phyloP scores from a whole-genome alignment of 2,797 vertebrate species.

The Rachycentron canadum region DNA sequence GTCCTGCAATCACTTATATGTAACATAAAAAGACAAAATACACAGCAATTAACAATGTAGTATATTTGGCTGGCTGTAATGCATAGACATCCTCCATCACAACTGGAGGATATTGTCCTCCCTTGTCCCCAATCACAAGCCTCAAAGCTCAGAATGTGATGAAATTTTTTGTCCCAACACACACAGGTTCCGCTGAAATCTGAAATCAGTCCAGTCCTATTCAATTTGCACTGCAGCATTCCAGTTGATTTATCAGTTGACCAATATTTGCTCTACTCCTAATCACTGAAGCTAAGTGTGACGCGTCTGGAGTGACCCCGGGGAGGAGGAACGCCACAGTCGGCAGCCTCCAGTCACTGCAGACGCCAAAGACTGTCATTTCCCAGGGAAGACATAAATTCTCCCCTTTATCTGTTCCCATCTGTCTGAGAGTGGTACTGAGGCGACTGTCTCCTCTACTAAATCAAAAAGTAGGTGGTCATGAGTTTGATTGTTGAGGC shows the following conservation, averaged over 20 bases:
- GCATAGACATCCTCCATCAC: slow-evolving; percentile 1
- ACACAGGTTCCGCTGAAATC: slow-evolving; percentile 35
- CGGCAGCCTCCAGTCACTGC: slow-evolving; percentile 25
- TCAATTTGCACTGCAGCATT: slow-evolving; percentile 65
- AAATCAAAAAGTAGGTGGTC: slow-evolving; percentile 62
- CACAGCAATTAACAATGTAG: not conserved
- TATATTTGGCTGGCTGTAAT: not conserved
- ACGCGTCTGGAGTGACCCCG: slow-evolving; percentile 62
- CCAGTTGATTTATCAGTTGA: slow-evolving; percentile 78
- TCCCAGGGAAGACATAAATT: slow-evolving; percentile 45
- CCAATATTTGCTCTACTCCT: slow-evolving; percentile 80
- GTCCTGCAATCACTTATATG: not conserved
- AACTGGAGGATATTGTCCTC: slow-evolving; percentile 28
- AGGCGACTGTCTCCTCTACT: slow-evolving; percentile 17
- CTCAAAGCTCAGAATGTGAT: slow-evolving; percentile 53
- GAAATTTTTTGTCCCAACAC: slow-evolving; percentile 41
- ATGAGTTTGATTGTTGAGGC: slow-evolving; percentile 55
- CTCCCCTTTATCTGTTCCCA: slow-evolving; percentile 35
- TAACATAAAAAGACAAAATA: slow-evolving; percentile 13
- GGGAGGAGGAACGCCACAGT: slow-evolving; percentile 40
- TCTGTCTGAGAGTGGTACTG: slow-evolving; percentile 36
- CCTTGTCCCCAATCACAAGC: slow-evolving; percentile 42
- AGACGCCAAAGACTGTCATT: slow-evolving; percentile 44
- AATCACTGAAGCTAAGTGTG: slow-evolving; percentile 71
- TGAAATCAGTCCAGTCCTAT: slow-evolving; percentile 56